Base-by-base conservation (phyloP, 2,888 invertebrate genomes). In the Cerceris ruficornis region DNA sequence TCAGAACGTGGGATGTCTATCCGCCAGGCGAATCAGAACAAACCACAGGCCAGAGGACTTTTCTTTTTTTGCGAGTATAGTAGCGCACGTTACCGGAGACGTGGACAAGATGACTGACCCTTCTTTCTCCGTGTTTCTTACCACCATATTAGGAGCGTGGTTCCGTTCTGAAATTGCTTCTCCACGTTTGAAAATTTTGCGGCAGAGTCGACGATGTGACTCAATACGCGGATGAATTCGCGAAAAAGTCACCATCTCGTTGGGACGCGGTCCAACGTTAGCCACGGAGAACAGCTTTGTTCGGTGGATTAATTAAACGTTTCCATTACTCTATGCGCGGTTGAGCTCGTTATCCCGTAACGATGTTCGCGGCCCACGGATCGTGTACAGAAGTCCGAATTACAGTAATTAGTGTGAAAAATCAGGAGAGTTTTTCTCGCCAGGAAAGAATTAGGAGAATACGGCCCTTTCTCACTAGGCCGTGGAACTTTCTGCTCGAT, bases 291-390 rank as follows among this genome's bases (percentile, higher is more conserved):
- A 57, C 62, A 67, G 75, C 69, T 80, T 83, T 78, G 81, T 83
- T 81, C 75, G 42, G 39, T 55, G 78, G 77, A 84, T 84, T 84
- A 84, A 84, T 84, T 84, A 84, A 84, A 84, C 75, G 82, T 80
- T 80, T 73, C 84, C 82, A 80, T 84, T 77, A 80, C 73, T 28
- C 2, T 69, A 71, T 69, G 58, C 80, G 73, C 75, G 80, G 70
- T 77, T 74, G 75, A 62, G 69, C 82, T 64, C 77, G 83, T 83
- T 82, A 82, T 70, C 68, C 80, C 75, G 76, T 82, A 80, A 84
- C 77, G 75, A 75, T 70, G 75, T 73, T 67, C 73, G 75, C 62
- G 68, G 72, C 58, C 65, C 78, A 61, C 60, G 60, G 69, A 72
- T 49, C 60, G 64, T 17, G 69, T 15, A 65, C 49, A 58, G 68